These are phyloP conservation scores for Cyrtorhinus lividipennis DNA, from an alignment of 1,140 invertebrate species.

Conservation along the genomic window DNA sequence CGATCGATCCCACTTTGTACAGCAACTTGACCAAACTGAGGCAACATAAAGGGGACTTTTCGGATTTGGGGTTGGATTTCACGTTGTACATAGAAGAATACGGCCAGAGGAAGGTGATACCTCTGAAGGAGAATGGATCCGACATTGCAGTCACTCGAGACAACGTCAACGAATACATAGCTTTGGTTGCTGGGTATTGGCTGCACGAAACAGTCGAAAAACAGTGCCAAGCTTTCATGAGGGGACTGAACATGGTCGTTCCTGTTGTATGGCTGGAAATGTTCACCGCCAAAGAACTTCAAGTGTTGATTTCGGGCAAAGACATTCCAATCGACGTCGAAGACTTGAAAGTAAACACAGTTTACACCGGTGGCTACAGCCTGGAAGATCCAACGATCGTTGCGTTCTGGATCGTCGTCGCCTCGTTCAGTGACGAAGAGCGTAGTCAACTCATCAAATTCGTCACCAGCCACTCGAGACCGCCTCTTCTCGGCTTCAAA, in stretches of 20 bases:
- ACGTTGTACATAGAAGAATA: slow-evolving; percentile 79
- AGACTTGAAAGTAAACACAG: slow-evolving; percentile 71
- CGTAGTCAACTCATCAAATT: slow-evolving; percentile 83
- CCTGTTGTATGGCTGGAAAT: slow-evolving; percentile 82
- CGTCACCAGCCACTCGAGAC: slow-evolving; percentile 90
- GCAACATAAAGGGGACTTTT: slow-evolving; percentile 61
- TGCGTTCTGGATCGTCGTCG: slow-evolving; percentile 73
- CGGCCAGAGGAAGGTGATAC: slow-evolving; percentile 73
- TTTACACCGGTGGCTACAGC: slow-evolving; percentile 70
- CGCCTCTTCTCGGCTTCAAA: slow-evolving; percentile 69
- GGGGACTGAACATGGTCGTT: slow-evolving; percentile 74
- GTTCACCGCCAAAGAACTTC: slow-evolving; percentile 89
- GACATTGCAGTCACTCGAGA: slow-evolving; percentile 79
- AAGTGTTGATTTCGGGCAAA: slow-evolving; percentile 86
- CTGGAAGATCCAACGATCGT: slow-evolving; percentile 60
- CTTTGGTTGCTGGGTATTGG: slow-evolving; percentile 90
- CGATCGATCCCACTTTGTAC: slow-evolving; percentile 83
- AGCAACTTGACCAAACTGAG: slow-evolving; percentile 79
- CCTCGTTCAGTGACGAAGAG: slow-evolving; percentile 68
- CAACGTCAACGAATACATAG: slow-evolving; percentile 93
- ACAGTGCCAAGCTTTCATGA: slow-evolving; percentile 68
- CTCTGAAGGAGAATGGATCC: slow-evolving; percentile 76
- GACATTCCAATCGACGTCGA: slow-evolving; percentile 80
- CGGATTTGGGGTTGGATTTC: slow-evolving; percentile 80
- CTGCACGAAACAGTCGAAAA: slow-evolving; percentile 80